phyloP scores from a whole-genome alignment of 2,888 invertebrate genomes.

The Sinotaia quadrata region DNA sequence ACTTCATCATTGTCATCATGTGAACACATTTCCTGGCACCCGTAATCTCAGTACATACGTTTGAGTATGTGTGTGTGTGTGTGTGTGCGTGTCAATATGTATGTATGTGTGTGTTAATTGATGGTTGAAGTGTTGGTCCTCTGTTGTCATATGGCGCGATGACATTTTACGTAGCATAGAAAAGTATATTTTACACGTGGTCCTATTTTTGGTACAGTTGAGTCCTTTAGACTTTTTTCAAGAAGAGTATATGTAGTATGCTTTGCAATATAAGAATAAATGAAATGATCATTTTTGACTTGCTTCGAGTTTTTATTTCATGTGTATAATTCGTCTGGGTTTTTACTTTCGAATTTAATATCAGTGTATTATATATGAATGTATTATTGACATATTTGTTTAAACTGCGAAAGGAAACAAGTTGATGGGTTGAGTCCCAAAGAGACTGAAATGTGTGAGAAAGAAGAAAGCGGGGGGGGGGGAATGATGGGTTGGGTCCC shows the following conservation, averaged over 20 bases:
- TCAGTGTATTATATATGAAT: no score
- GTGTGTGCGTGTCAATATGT: background rate
- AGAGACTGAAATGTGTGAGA: no score
- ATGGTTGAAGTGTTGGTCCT: constrained; percentile 1
- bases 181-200: background rate
- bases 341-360: no score
- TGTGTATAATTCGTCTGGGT: no score
- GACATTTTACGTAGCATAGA: constrained; percentile 4
- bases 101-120: constrained; percentile 5
- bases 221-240: constrained; percentile 5
- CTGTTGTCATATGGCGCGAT: background rate
- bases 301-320: no score
- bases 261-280: constrained; percentile 6
- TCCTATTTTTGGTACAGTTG: constrained; percentile 8
- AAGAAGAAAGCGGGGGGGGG: no score
- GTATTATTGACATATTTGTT: no score
- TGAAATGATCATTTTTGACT: constrained; percentile 1
- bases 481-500: no score
- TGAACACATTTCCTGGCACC: no score
- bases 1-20: no score
- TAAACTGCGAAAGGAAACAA: no score
- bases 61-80: background rate
- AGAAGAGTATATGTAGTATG: constrained; percentile 8
- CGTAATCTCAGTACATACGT: background rate
- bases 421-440: no score